Base-by-base conservation (phyloP, 2,113 vertebrate species). In the Albula goreensis region DNA sequence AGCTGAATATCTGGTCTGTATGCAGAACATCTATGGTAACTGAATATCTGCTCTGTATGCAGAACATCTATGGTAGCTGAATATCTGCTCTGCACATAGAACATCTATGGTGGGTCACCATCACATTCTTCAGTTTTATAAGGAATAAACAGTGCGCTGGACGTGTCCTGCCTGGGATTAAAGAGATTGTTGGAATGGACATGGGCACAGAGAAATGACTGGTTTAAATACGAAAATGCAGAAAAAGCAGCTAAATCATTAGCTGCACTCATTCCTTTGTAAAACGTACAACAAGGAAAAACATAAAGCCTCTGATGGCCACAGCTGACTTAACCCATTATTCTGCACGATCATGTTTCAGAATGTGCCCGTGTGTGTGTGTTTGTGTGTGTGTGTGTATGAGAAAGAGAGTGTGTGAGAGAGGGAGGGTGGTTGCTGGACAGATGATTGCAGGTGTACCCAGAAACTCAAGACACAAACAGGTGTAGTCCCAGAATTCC, bases 131-230 rank as follows among this genome's bases (percentile, higher is more conserved):
- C 53, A 56, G 53, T 56, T 56, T 56, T 9, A 56, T 56, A 56
- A 56, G 12, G 53, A 56, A 56, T 74, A 74, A 10, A 31, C 22
- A 8, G 9, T 8, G n/a, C 7, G 22, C 31, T 74, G 70, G 17
- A 19, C 17, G 60, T 74, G 70, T 74, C 70, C n/a, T 31, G 70
- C 22, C 70, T 9, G n/a, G n/a, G 70, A 74, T 74, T 25, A 74
- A 31, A 31, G 22, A 74, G 70, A 74, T 74, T 74, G 70, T 74
- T 25, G 70, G 70, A 74, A 74, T 74, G 70, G 70, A n/a, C n/a
- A 31, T 5, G 9, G 12, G 22, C 70, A 31, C 6, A 31, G 22
- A 31, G 9, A 66, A 60, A 15, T 11, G 56, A 74, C n/a, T 25
- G 70, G 70, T 74, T 74, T 74, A n/a, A 74, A 74, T 74, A 11